These are phyloP conservation scores for Gymnoscopelus microlampas DNA, from an alignment of 2,797 vertebrate species.

Conservation along the genomic window DNA sequence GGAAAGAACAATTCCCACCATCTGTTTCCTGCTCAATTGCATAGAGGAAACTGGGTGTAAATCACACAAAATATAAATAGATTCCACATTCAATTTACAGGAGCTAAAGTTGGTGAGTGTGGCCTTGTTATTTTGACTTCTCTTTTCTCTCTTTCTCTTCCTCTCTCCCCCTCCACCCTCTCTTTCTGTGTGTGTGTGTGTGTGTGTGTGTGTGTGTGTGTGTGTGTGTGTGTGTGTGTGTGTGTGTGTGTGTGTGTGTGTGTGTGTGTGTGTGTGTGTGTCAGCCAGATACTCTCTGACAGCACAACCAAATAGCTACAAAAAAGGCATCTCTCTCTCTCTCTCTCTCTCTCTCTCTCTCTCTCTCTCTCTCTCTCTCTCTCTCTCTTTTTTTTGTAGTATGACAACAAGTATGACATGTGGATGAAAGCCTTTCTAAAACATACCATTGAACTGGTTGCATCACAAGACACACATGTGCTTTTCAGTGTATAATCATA, in stretches of 20 bases:
- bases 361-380: too few relatives aligned
- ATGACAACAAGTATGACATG: too few relatives aligned
- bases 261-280: slow-evolving; percentile 6
- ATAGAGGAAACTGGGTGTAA: slow-evolving; percentile 92
- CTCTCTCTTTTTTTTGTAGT: background rate
- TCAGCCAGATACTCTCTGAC: slow-evolving; percentile 65
- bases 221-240: slow-evolving; percentile 17
- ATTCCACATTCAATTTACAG: slow-evolving; percentile 80
- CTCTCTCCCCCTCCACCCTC: background rate
- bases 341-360: too few relatives aligned
- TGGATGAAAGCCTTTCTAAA: background rate
- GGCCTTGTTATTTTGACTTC: slow-evolving; percentile 50
- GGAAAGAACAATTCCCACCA: slow-evolving; percentile 93
- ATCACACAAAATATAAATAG: slow-evolving; percentile 94
- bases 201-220: background rate
- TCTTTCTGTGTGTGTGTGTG: background rate
- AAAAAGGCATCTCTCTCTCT: slow-evolving; percentile 38
- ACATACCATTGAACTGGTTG: slow-evolving; percentile 19
- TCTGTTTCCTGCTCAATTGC: slow-evolving; percentile 97
- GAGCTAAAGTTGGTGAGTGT: slow-evolving; percentile 66
- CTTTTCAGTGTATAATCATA: slow-evolving; percentile 13
- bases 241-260: slow-evolving; percentile 11
- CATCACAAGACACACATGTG: slow-evolving; percentile 15
- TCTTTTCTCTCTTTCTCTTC: slow-evolving; percentile 7
- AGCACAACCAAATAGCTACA: slow-evolving; percentile 50